Percentiles rank a stretch among this genome's conserved stretches.
These are phyloP conservation scores for Tenthredo scrophulariae DNA, from an alignment of 2,888 invertebrate species.

Conservation along the genomic window DNA sequence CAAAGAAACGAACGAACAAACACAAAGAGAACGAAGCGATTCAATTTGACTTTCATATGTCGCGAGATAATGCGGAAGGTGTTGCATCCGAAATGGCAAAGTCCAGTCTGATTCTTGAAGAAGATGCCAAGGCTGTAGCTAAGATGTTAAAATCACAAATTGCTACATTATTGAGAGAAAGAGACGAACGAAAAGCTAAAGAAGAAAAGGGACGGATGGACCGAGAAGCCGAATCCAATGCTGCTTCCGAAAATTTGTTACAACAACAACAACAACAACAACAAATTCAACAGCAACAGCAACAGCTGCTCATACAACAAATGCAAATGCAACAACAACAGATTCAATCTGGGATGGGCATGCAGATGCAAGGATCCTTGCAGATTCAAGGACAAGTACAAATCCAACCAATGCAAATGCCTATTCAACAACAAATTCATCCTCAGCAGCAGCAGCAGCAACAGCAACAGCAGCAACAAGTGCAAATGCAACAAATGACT, in stretches of 20 bases:
- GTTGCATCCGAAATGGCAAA: conserved; percentile 97
- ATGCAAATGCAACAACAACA: conserved; percentile 62
- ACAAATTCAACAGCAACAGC: conserved; percentile 66
- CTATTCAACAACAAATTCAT: conserved; percentile 65
- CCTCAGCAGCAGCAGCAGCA: conserved; percentile 61
- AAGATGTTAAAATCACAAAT: conserved; percentile 95
- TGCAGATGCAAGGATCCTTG: conserved; percentile 63
- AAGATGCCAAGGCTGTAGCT: conserved; percentile 94
- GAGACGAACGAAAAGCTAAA: conserved; percentile 80
- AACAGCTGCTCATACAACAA: conserved; percentile 58
- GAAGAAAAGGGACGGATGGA: conserved; percentile 79
- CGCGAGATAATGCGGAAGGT: conserved; percentile 94
- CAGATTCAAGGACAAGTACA: conserved; percentile 67
- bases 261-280: conserved; percentile 72
- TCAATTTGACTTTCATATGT: conserved; percentile 98
- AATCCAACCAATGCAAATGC: conserved; percentile 63
- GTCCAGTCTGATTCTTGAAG: conserved; percentile 96
- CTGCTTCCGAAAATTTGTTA: conserved; percentile 64
- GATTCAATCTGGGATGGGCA: conserved; percentile 63
- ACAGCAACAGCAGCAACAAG: conserved; percentile 74
- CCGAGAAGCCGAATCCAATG: conserved; percentile 70
- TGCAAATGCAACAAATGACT: conserved; percentile 74
- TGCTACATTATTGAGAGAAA: conserved; percentile 84
- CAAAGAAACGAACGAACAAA: conserved; percentile 97
- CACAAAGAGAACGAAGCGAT: conserved; percentile 99